phyloP scores from a whole-genome alignment of 1,140 invertebrate species.

The Drosophila persimilis region DNA sequence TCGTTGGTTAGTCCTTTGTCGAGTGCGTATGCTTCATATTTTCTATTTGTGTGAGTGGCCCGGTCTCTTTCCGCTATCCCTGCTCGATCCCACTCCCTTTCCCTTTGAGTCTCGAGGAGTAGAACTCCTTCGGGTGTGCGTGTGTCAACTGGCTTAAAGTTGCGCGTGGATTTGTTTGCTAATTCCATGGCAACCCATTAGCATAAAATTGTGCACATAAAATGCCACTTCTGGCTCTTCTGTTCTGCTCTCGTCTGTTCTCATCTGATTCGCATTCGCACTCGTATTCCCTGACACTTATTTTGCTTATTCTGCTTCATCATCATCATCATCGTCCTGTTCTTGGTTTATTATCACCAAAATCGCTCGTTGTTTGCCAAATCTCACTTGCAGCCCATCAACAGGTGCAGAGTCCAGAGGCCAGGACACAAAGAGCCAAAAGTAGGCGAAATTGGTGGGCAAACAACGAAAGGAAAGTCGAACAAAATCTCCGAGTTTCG shows the following conservation, averaged over 20 bases:
- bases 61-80: background rate
- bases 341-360: no score
- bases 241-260: background rate
- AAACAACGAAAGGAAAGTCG: no score
- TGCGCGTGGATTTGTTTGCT: slow-evolving; percentile 53
- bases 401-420: slow-evolving; percentile 47
- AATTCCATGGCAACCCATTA: slow-evolving; percentile 57
- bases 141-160: slow-evolving; percentile 60
- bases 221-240: slow-evolving; percentile 34
- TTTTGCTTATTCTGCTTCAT: slow-evolving; percentile 6
- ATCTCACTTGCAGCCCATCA: slow-evolving; percentile 62
- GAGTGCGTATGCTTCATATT: slow-evolving; percentile 50
- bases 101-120: background rate
- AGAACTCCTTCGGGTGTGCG: slow-evolving; percentile 1
- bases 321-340: slow-evolving; percentile 6
- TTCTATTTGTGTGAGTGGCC: slow-evolving; percentile 19
- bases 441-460: no score
- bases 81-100: background rate
- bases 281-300: background rate
- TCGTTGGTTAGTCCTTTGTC: slow-evolving; percentile 30
- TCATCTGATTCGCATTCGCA: background rate
- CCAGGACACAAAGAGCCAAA: slow-evolving; percentile 45
- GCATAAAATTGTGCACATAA: slow-evolving; percentile 65
- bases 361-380: slow-evolving; percentile 18
- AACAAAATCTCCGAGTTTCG: no score